Base-by-base conservation (phyloP, 2,797 vertebrate species). In the Esox lucius region DNA sequence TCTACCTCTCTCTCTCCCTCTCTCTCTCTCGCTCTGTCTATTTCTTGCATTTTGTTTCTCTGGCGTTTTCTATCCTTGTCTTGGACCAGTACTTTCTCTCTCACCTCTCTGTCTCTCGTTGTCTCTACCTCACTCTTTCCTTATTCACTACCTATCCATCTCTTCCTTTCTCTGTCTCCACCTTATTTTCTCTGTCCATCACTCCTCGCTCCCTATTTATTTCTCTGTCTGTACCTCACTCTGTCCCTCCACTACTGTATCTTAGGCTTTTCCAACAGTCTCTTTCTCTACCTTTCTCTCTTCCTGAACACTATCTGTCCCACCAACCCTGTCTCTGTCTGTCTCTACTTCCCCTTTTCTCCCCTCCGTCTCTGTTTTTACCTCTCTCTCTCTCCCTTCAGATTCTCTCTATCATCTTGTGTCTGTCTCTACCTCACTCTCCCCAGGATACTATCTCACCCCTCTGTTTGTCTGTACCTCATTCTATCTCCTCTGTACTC, bases 91-190 rank as follows among this genome's bases (percentile, higher is more conserved):
- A 68, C 77, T 68, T 72, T 76, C 74, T 71, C 49, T 69, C 48
- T 73, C 61, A 66, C 68, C 31, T 76, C 74, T 71, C 49, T 69
- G 48, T 73, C 61, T 66, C 68, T 39, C 76, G 72, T 65, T 35
- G 2, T 68, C 70, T 70, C 61, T 70, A 24, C 62, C 12, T 49
- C n/a, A 42, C 39, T 49, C 64, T n/a, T 24, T 49, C 39, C 35
- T 13, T 31, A 16, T 71, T 15, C 9, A 49, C 42, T 31, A 39
- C 8, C 9, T 35, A 16, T 51, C 9, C 35, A 16, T 51, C 22
- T 67, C n/a, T 46, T 48, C 49, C 5, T 48, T 53, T 42, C 22
- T 61, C n/a, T 17, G n/a, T 7, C 1, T 70, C 17, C 69, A 22
- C 31, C 5, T 4, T 7, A 17, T 0, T 35, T 42, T 24, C 33